These are phyloP conservation scores for Ormyrus rosae DNA, from an alignment of 2,888 invertebrate species.

Conservation along the genomic window DNA sequence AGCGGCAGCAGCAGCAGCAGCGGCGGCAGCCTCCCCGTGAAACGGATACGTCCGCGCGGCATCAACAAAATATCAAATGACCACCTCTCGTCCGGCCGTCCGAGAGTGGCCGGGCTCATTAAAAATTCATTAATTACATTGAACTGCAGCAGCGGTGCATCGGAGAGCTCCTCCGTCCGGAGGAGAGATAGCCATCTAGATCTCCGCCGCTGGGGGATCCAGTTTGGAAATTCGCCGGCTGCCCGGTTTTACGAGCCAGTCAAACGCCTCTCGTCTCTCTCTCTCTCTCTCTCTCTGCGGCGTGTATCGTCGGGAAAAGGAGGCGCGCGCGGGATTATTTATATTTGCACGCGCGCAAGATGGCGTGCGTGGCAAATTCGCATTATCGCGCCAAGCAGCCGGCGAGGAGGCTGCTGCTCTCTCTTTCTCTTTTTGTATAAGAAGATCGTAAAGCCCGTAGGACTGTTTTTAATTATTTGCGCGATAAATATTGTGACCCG, in stretches of 20 bases:
- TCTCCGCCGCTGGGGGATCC: constrained; percentile 56
- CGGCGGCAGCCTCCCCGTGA: background rate
- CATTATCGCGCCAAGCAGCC: constrained; percentile 59
- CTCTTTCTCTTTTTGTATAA: too few species aligned
- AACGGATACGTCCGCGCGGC: constrained; percentile 7
- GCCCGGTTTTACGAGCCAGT: too few species aligned
- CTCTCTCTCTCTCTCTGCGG: too few species aligned
- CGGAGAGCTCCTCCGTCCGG: background rate
- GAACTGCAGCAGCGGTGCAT: constrained; percentile 23
- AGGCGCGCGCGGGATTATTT: constrained; percentile 5
- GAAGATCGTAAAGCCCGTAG: constrained; percentile 30
- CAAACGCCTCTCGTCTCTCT: too few species aligned
- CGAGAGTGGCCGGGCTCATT: constrained; percentile 36
- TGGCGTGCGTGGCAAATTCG: constrained; percentile 64
- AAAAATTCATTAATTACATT: constrained; percentile 57
- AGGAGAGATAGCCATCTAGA: constrained; percentile 61
- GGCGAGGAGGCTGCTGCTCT: background rate
- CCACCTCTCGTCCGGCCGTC: constrained; percentile 4
- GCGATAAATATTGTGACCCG: constrained; percentile 69
- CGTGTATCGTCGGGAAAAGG: too few species aligned
- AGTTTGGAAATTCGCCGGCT: constrained; percentile 42
- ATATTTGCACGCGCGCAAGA: constrained; percentile 47
- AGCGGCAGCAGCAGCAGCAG: too few species aligned
- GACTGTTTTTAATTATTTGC: constrained; percentile 67
- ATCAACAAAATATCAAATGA: constrained; percentile 46